Conservation (phyloP, 1,140 invertebrate genomes). For the Cherax destructor region DNA sequence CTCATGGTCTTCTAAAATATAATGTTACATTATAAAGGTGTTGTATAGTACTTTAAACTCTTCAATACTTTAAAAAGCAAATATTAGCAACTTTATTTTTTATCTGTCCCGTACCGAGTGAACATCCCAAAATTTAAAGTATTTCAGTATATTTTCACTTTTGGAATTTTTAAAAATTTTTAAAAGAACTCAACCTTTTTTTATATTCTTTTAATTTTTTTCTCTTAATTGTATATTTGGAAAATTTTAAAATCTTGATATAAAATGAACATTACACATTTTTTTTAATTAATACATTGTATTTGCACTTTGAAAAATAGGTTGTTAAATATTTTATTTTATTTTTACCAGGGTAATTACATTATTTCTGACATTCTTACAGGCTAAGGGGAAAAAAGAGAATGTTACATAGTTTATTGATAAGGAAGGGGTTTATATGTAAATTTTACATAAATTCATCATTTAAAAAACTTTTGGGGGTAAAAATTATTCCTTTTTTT, state of each 20-base stretch:
- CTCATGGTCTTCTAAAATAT: neutral
- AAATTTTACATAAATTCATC: conserved; percentile 51
- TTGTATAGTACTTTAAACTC: neutral
- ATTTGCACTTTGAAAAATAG: neutral
- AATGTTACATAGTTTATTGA: conserved; percentile 29
- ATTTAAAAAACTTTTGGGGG: conserved; percentile 36
- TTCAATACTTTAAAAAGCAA: neutral
- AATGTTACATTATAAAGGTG: neutral
- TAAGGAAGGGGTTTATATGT: conserved; percentile 34
- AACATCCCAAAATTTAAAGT: neutral
- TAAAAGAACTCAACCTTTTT: neutral
- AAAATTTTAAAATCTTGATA: neutral
- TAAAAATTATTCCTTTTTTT: conserved; percentile 25
- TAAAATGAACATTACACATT: neutral
- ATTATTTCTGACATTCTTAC: conserved; percentile 8
- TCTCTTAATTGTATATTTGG: neutral
- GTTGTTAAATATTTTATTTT: neutral
- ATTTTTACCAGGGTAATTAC: neutral
- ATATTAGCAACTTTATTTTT: neutral
- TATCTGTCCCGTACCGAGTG: neutral
- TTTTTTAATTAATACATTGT: conserved; percentile 3
- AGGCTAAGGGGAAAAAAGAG: conserved; percentile 6
- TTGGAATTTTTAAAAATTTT: neutral
- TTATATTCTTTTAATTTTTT: neutral
- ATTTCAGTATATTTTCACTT: neutral